phyloP scores from a whole-genome alignment of 2,113 vertebrate species.

The Perca schrenkii region DNA sequence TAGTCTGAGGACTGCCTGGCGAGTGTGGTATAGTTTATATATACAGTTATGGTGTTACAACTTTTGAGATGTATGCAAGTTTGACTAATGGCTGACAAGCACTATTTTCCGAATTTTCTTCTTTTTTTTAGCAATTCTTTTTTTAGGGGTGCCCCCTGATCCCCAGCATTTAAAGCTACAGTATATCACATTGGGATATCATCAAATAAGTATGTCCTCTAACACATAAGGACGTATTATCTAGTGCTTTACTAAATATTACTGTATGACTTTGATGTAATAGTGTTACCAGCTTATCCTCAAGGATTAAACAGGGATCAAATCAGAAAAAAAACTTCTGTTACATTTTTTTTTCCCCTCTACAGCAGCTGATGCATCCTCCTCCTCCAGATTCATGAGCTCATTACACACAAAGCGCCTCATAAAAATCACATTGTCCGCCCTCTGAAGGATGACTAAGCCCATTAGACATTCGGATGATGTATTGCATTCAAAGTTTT shows the following conservation, averaged over 20 bases:
- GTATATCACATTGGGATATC: no score
- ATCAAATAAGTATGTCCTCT: no score
- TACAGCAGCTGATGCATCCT: not conserved
- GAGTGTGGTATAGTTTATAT: no score
- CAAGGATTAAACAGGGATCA: slow-evolving; percentile 22
- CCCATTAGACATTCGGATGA: slow-evolving; percentile 8
- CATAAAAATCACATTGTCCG: slow-evolving; percentile 21
- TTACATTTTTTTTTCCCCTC: not conserved
- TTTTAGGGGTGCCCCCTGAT: no score
- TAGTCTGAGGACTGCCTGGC: no score
- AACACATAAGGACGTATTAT: not conserved
- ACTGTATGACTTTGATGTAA: not conserved
- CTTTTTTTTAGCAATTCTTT: no score
- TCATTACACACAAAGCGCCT: slow-evolving; percentile 15
- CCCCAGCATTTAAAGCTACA: no score
- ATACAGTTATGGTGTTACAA: no score
- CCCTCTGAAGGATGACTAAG: slow-evolving; percentile 7
- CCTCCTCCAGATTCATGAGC: slow-evolving; percentile 35
- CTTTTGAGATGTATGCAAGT: no score
- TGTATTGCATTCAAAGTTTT: slow-evolving; percentile 3
- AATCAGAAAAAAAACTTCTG: not conserved
- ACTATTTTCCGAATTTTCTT: no score
- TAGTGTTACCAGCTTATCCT: not conserved
- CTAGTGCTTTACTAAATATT: not conserved
- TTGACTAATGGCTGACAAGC: no score